Base-by-base conservation (phyloP, 1,140 invertebrate genomes). In the Aradophagus sp. region DNA sequence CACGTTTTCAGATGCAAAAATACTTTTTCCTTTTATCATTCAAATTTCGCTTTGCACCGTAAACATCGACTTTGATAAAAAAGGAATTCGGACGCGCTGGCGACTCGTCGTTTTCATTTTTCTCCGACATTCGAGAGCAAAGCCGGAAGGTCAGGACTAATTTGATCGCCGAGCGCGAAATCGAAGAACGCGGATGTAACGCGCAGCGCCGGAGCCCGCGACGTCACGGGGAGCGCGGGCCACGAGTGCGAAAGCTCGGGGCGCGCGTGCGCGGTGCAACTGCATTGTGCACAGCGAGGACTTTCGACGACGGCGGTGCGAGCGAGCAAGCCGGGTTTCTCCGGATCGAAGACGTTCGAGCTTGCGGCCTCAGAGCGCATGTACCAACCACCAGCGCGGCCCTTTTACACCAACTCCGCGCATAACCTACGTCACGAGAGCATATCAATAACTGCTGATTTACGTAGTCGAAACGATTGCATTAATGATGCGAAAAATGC, bases 281-380 rank as follows among this genome's bases (percentile, higher is more conserved):
- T 52, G 50, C 42, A 36, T 44, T 15, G 26, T 58, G 67, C 61
- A 67, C 29, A 23, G 50, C 17, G 32, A 42, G 62, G 71, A 55
- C 73, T 67, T 63, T 58, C 27, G 26, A 16, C 34, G 39, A 62
- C 29, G 59, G 4, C 31, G 53, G 36, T 26, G 35, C 36, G 58
- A 15, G 41, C 27, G 55, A 61, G 62, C 11, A 44, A 62, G 50
- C 53, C 58, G 53, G 58, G 63, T 62, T 73, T 45, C 61, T 59
- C 50, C 41, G 65, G 74, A 73, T 75, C 74, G 74, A 75, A 75
- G 39, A 56, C 61, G 65, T 75, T 55, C 62, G 52, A 72, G 73
- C 62, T 61, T 68, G 16, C 50, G 44, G 67, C 58, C 29, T 58
- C 38, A 70, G 14, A 16, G 74, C 74, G 74, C 74, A 73, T 73